Evolutionary conservation across 2,888 invertebrate species (phyloP).

Genomic region (Micoletzkya japonica): DNA sequence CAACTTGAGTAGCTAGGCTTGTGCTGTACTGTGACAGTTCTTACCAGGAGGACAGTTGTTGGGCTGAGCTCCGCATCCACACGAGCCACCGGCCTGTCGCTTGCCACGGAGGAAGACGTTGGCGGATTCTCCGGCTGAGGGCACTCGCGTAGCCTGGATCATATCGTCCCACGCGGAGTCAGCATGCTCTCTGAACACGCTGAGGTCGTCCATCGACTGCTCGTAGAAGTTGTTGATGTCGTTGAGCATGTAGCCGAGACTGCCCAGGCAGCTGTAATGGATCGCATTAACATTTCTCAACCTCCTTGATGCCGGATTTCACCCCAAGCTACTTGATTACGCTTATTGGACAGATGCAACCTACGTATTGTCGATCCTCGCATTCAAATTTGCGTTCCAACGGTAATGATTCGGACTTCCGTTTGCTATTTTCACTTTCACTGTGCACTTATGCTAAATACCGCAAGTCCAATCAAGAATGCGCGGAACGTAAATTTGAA

Average conservation of each 20-base stretch:
- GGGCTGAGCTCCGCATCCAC: conserved; percentile 26
- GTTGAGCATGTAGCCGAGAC: conserved; percentile 27
- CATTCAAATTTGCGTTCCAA: no score
- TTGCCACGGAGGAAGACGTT: conserved; percentile 12
- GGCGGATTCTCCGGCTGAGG: background rate
- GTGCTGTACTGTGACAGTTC: background rate
- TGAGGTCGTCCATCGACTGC: conserved; percentile 16
- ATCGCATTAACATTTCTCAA: background rate
- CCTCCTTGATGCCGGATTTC: no score
- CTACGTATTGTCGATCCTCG: no score
- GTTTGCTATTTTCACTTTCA: no score
- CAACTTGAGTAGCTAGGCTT: no score
- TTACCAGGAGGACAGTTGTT: conserved; percentile 26
- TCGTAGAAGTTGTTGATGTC: conserved; percentile 29
- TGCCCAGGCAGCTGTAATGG: conserved; percentile 16
- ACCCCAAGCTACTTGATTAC: no score
- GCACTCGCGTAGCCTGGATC: background rate
- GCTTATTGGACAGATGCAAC: no score
- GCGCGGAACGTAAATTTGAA: no score
- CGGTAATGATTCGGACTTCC: no score
- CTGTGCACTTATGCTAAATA: no score
- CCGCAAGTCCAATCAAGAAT: no score
- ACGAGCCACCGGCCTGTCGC: conserved; percentile 11
- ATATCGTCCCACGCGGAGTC: conserved; percentile 18
- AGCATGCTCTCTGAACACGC: conserved; percentile 23